These are phyloP conservation scores for Pristionchus exspectatus DNA, from an alignment of 2,888 invertebrate genomes.

Conservation along the genomic window DNA sequence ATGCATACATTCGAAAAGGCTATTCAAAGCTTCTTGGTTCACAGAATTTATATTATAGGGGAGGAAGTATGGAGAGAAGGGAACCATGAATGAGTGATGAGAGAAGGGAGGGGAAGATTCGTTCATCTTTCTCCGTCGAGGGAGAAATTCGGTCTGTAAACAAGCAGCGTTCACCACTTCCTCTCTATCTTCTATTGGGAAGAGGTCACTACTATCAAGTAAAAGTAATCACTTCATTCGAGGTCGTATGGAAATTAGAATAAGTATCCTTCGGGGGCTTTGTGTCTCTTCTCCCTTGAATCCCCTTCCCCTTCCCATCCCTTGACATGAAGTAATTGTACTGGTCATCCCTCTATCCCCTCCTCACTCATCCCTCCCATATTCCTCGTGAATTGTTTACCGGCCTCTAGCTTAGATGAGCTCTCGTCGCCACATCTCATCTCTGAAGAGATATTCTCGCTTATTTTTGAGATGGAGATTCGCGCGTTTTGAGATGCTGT, in stretches of 20 bases:
- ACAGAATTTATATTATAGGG: not conserved
- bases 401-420: conserved; percentile 12
- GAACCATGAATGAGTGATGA: conserved; percentile 14
- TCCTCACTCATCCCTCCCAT: not conserved
- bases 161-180: conserved; percentile 8
- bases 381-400: conserved; percentile 33
- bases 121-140: conserved; percentile 11
- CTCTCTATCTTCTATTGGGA: not conserved
- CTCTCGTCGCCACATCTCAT: not conserved
- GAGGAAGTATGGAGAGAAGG: not conserved
- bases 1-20: not conserved
- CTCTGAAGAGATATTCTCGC: conserved; percentile 1
- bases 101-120: not conserved
- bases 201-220: not conserved
- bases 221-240: not conserved
- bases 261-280: not conserved
- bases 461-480: not conserved
- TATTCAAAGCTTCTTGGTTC: not conserved
- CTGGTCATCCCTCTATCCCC: not conserved
- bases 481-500: conserved; percentile 17
- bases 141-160: conserved; percentile 24
- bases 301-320: not conserved
- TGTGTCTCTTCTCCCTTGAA: not conserved
- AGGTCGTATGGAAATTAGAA: conserved; percentile 34
- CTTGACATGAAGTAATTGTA: conserved; percentile 15